Percentiles rank a stretch among this genome's conserved stretches.
These are phyloP conservation scores for Mamestra configurata DNA, from an alignment of 1,140 invertebrate genomes.

Conservation along the genomic window DNA sequence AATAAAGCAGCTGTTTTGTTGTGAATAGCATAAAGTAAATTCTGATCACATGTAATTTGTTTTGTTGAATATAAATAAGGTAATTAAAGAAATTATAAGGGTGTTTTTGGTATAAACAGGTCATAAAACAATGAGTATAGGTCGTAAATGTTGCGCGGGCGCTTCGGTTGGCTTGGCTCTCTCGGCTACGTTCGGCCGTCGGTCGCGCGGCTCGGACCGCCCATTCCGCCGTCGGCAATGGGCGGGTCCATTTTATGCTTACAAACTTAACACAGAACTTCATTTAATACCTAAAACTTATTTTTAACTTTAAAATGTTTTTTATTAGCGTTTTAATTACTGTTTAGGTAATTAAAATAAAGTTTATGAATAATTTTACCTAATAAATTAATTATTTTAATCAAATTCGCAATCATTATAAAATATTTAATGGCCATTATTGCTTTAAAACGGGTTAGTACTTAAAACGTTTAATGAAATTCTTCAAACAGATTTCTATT, in stretches of 20 bases:
- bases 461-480: neutral
- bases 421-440: neutral
- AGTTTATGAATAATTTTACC: neutral
- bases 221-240: constrained; percentile 23
- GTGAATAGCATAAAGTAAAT: neutral
- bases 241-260: neutral
- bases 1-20: constrained; percentile 6
- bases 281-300: constrained; percentile 3
- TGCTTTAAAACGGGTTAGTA: neutral
- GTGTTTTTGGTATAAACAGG: constrained; percentile 40
- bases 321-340: neutral
- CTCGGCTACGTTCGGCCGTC: constrained; percentile 19
- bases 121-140: constrained; percentile 39
- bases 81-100: constrained; percentile 45
- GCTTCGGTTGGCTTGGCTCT: constrained; percentile 20
- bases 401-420: constrained; percentile 1
- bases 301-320: neutral
- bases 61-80: constrained; percentile 32
- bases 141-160: constrained; percentile 43
- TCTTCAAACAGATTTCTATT: neutral
- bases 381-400: constrained; percentile 5
- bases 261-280: neutral
- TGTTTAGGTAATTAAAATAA: constrained; percentile 1
- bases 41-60: neutral
- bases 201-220: constrained; percentile 19